These are phyloP conservation scores for Urophycis tenuis DNA, from an alignment of 2,797 vertebrate genomes.

Conservation along the genomic window DNA sequence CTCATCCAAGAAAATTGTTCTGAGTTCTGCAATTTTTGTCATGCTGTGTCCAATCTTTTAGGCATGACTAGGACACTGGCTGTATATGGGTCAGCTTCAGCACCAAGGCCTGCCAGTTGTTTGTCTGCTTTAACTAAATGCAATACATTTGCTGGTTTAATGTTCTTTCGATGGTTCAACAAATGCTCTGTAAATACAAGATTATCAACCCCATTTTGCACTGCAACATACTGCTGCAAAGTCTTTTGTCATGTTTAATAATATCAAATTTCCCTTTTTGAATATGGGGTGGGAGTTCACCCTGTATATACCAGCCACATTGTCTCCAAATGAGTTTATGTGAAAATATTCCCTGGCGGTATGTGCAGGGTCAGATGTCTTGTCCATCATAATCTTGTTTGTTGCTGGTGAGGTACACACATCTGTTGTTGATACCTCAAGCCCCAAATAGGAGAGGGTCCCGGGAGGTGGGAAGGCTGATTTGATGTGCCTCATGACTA, in stretches of 20 bases:
- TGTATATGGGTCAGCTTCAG: neutral
- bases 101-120: neutral
- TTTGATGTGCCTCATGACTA: too few relatives aligned
- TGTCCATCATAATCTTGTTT: too few relatives aligned
- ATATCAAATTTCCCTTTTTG: neutral
- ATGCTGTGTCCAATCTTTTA: neutral
- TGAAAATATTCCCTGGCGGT: too few relatives aligned
- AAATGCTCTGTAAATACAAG: neutral
- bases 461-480: too few relatives aligned
- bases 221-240: neutral
- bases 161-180: neutral
- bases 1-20: too few relatives aligned
- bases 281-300: neutral
- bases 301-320: neutral
- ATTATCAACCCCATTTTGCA: neutral
- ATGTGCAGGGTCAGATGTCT: too few relatives aligned
- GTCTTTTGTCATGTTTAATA: constrained; percentile 1
- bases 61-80: neutral
- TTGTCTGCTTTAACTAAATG: neutral
- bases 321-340: too few relatives aligned
- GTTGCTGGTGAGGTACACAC: too few relatives aligned
- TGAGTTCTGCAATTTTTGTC: neutral
- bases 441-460: too few relatives aligned
- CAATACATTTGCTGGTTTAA: neutral
- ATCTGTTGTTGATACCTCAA: too few relatives aligned